These are phyloP conservation scores for Enteromius afrohamiltoni DNA, from an alignment of 2,797 vertebrate species.

Conservation along the genomic window DNA sequence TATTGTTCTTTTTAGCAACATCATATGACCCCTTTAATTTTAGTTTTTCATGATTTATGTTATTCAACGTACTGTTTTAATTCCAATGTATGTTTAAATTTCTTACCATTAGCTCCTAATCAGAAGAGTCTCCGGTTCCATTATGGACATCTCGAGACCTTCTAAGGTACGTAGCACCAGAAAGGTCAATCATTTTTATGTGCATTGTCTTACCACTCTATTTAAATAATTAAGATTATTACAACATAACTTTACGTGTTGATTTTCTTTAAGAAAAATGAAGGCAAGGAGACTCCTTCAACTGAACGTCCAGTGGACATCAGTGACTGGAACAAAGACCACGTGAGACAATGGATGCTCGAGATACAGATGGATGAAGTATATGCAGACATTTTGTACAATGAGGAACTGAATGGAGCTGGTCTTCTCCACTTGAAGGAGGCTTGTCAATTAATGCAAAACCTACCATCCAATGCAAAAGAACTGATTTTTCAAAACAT, in stretches of 20 bases:
- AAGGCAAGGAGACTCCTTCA: constrained; percentile 12
- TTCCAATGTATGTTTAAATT: neutral
- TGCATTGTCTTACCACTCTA: neutral
- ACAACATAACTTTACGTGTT: neutral
- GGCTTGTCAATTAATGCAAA: constrained; percentile 39
- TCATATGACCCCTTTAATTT: too few relatives aligned
- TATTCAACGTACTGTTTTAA: neutral
- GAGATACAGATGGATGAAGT: constrained; percentile 48
- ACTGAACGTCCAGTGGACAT: constrained; percentile 60
- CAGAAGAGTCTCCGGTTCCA: neutral
- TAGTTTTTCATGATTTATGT: neutral
- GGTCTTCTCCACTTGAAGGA: constrained; percentile 65
- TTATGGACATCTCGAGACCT: neutral
- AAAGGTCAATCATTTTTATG: neutral
- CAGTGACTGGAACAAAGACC: constrained; percentile 66
- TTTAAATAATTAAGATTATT: neutral
- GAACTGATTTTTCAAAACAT: constrained; percentile 64
- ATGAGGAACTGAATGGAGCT: constrained; percentile 61
- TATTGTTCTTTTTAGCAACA: too few relatives aligned
- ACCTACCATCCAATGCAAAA: constrained; percentile 65
- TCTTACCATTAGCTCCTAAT: neutral
- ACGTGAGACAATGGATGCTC: constrained; percentile 69
- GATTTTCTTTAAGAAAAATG: constrained; percentile 5
- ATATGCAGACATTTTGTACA: constrained; percentile 63
- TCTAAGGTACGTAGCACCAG: neutral